Evolutionary conservation across 2,888 invertebrate species (phyloP), one percentile per base, ranked within the genome.

Genomic region (Anorthoa munda): DNA sequence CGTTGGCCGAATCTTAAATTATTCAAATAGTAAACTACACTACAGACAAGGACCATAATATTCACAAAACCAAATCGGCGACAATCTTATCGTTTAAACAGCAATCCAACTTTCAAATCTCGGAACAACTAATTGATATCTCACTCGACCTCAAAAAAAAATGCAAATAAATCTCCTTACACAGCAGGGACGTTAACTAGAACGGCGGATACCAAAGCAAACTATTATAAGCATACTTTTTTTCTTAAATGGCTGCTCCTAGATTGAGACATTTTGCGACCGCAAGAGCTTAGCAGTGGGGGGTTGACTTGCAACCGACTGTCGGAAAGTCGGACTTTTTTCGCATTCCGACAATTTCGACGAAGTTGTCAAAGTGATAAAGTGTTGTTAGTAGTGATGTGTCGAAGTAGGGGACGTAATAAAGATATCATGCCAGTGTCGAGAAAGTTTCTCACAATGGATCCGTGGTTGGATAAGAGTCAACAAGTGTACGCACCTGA

Each of bases 231-330:
- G 89, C 87, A 79, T 84, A 75, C 31, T 92, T 93, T 94, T 94
- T 92, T 89, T 85, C 51, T 77, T 45, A 82, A 86, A 87, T 85
- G 85, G 77, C 73, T 78, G 81, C 87, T 89, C 85, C 87, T 87
- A 91, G 93, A 95, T 95, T 94, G 95, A 95, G 94, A 94, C 94
- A 91, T 94, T 94, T 93, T 93, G 92, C 88, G 90, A 95, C 96
- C 95, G 95, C 95, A 96, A 95, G 94, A 92, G 89, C 87, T 86
- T 86, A 89, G 77, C 95, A 92, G 92, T 93, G 90, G 95, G 95
- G 95, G 95, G 94, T 90, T 85, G 68, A 77, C 78, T 81, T 58
- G 83, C 81, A 83, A 83, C 90, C 92, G 92, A 92, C 91, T 91
- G 90, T 90, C 89, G 86, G 92, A 92, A 91, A 90, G 90, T 90